Conservation (phyloP, 2,113 vertebrate genomes). For the Picathartes gymnocephalus region DNA sequence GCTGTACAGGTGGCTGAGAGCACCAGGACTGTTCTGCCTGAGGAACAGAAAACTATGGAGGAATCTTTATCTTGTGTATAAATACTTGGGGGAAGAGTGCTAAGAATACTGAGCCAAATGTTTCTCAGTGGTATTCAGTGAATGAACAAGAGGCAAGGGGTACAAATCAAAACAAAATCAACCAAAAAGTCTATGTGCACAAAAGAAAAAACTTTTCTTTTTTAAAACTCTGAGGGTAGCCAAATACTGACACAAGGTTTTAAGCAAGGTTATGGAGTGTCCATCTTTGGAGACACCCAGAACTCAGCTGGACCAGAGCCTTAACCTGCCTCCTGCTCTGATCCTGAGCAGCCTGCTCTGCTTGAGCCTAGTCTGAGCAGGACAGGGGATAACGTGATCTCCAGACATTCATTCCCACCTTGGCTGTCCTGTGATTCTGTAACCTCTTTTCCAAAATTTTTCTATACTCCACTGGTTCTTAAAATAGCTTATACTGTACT, state of each 20-base stretch:
- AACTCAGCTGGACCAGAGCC: not conserved
- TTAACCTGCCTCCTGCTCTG: not conserved
- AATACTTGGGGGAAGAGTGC: not conserved
- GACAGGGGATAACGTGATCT: fast-evolving
- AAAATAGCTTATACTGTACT: not conserved
- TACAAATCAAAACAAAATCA: not conserved
- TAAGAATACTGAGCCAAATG: not conserved
- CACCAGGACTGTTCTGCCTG: not conserved
- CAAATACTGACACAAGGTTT: not conserved
- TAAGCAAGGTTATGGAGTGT: not conserved
- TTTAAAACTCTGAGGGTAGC: not conserved
- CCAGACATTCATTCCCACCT: not conserved
- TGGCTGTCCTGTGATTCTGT: not conserved
- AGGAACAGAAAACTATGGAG: not conserved
- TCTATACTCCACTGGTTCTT: not conserved
- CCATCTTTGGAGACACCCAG: not conserved
- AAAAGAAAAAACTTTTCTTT: not conserved
- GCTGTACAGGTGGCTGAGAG: not conserved
- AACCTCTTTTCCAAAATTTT: not conserved
- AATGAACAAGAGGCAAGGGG: not conserved
- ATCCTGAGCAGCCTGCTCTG: not conserved
- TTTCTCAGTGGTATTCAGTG: not conserved
- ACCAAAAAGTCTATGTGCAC: not conserved
- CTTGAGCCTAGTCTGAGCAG: not conserved
- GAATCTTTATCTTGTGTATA: not conserved